A percentile compares a stretch with the other conserved stretches of the same genome.
These are phyloP conservation scores for Calidris pugnax DNA, from an alignment of 2,113 vertebrate species.

Conservation along the genomic window DNA sequence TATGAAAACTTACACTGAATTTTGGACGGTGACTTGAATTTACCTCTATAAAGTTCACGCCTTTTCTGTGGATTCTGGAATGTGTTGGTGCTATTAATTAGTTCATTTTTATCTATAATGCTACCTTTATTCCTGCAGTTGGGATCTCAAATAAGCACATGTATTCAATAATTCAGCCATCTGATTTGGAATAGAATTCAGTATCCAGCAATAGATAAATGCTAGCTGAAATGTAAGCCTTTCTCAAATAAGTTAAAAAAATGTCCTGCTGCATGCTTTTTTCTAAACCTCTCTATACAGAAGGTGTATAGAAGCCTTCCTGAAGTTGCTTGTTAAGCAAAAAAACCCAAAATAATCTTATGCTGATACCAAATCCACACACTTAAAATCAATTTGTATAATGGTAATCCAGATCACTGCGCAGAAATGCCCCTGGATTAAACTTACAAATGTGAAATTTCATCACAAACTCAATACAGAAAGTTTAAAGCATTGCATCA, in stretches of 20 bases:
- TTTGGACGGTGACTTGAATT: not conserved
- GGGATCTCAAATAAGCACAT: not conserved
- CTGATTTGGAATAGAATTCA: not conserved
- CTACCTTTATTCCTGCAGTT: not conserved
- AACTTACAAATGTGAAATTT: not conserved
- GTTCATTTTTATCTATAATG: not conserved
- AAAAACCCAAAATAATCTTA: not conserved
- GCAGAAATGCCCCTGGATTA: not conserved
- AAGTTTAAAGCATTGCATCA: not conserved
- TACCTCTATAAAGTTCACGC: rapidly evolving
- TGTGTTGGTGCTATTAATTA: not conserved
- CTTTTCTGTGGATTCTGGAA: not conserved
- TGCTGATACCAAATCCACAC: rapidly evolving
- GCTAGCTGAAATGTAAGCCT: not conserved
- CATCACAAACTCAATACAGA: not conserved
- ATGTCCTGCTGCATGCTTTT: not conserved
- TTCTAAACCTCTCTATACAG: not conserved
- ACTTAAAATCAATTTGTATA: not conserved
- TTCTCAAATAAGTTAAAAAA: not conserved
- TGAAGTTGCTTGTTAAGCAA: not conserved
- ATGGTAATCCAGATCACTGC: not conserved
- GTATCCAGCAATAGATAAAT: not conserved
- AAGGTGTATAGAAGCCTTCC: not conserved
- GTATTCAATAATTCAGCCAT: not conserved
- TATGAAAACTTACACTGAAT: not conserved